Percentiles rank a stretch among this genome's conserved stretches.
Evolutionary conservation across 2,888 invertebrate species (phyloP).

Genomic region (Druceiella hillmani): DNA sequence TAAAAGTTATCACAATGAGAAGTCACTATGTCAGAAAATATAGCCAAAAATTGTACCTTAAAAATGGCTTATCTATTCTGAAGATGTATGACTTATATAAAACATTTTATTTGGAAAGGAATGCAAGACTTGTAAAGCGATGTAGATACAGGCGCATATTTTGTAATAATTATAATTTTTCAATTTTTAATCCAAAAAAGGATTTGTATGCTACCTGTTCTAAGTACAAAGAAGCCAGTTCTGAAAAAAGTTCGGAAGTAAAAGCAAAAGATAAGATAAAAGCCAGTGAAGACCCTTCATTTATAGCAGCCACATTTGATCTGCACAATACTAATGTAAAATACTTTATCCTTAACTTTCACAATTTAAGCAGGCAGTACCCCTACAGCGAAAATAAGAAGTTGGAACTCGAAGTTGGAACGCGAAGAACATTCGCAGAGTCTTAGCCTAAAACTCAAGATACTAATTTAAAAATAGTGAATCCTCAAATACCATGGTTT

Average conservation of each 20-base stretch:
- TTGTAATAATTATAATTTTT: constrained; percentile 12
- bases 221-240: constrained; percentile 12
- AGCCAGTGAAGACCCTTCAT: constrained; percentile 6
- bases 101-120: neutral
- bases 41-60: constrained; percentile 9
- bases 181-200: constrained; percentile 13
- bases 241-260: constrained; percentile 8
- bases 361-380: too few species aligned
- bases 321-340: constrained; percentile 5
- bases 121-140: constrained; percentile 9
- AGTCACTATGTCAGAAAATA: constrained; percentile 9
- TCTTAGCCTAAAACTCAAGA: too few species aligned
- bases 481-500: too few species aligned
- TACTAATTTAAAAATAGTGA: too few species aligned
- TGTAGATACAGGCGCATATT: constrained; percentile 13
- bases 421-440: too few species aligned
- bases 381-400: too few species aligned
- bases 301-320: constrained; percentile 7
- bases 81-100: constrained; percentile 12
- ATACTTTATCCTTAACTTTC: too few species aligned
- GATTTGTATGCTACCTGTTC: constrained; percentile 12
- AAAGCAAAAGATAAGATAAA: constrained; percentile 16
- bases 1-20: constrained; percentile 10
- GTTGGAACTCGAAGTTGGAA: too few species aligned
- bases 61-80: constrained; percentile 10